Percentiles rank a stretch among this genome's conserved stretches.
Conservation (phyloP, 2,888 invertebrate genomes). For the Tetanocera ferruginea region DNA sequence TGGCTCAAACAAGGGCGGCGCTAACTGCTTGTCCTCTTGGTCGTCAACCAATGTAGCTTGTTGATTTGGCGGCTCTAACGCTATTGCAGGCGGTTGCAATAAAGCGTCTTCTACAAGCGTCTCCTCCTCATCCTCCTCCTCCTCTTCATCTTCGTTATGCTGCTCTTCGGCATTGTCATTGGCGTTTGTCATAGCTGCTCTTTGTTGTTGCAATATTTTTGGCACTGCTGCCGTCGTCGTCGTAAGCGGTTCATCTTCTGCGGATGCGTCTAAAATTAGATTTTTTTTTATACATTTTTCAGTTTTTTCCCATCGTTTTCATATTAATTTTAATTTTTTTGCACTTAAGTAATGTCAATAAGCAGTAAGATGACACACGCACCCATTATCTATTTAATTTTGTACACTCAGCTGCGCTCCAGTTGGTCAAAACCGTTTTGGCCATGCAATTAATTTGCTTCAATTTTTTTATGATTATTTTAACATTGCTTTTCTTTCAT, state of each 20-base stretch:
- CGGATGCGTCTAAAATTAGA: constrained; percentile 20
- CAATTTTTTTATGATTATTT: not conserved
- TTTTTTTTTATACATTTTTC: not conserved
- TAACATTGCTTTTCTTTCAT: not conserved
- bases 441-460: constrained; percentile 43
- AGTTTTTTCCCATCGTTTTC: not conserved
- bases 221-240: constrained; percentile 30
- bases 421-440: constrained; percentile 6
- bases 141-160: not conserved
- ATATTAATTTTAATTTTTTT: not conserved
- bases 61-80: constrained; percentile 27
- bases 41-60: constrained; percentile 39
- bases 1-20: constrained; percentile 44
- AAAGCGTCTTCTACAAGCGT: constrained; percentile 22
- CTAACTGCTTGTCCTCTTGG: constrained; percentile 18
- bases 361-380: constrained; percentile 11
- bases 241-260: constrained; percentile 23
- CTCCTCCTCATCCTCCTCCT: constrained; percentile 9
- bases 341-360: too few relatives aligned
- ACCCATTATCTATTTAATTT: constrained; percentile 30
- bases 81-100: not conserved
- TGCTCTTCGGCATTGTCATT: constrained; percentile 35
- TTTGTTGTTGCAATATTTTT: not conserved
- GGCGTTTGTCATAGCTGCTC: constrained; percentile 28
- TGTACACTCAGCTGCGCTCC: not conserved